Conservation (phyloP, 2,888 invertebrate genomes). For the Pharmacophagus antenor region DNA sequence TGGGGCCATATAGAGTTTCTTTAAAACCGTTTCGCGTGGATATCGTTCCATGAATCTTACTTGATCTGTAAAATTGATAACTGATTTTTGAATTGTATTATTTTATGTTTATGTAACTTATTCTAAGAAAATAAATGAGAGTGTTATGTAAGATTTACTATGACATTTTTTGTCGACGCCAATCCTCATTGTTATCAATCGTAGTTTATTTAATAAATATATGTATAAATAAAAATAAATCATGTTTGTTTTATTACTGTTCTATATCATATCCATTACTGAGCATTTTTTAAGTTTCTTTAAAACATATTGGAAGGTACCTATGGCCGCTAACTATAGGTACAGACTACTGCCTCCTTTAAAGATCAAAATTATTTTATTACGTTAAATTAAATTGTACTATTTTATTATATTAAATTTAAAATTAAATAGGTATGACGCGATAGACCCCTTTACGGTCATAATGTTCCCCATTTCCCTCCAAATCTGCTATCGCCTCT, state of each 20-base stretch:
- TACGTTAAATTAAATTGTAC: too few relatives aligned
- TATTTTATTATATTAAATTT: too few relatives aligned
- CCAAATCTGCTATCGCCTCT: too few relatives aligned
- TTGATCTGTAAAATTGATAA: not conserved
- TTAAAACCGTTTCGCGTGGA: not conserved
- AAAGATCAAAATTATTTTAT: too few relatives aligned
- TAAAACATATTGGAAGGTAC: too few relatives aligned
- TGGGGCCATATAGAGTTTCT: conserved; percentile 11
- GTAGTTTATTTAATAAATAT: not conserved
- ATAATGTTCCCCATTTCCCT: too few relatives aligned
- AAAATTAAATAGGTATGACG: too few relatives aligned
- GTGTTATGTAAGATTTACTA: not conserved
- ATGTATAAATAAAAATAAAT: not conserved
- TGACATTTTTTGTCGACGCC: not conserved
- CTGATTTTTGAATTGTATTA: not conserved
- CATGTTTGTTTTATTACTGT: not conserved
- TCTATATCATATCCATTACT: too few relatives aligned
- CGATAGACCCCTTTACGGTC: too few relatives aligned
- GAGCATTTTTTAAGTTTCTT: too few relatives aligned
- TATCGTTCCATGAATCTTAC: not conserved
- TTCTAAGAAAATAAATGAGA: not conserved
- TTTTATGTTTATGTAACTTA: not conserved
- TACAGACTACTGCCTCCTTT: too few relatives aligned
- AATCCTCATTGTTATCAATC: not conserved
- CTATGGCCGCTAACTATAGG: too few relatives aligned